Conservation (phyloP, 2,888 invertebrate genomes). For the Clepsis dumicolana region DNA sequence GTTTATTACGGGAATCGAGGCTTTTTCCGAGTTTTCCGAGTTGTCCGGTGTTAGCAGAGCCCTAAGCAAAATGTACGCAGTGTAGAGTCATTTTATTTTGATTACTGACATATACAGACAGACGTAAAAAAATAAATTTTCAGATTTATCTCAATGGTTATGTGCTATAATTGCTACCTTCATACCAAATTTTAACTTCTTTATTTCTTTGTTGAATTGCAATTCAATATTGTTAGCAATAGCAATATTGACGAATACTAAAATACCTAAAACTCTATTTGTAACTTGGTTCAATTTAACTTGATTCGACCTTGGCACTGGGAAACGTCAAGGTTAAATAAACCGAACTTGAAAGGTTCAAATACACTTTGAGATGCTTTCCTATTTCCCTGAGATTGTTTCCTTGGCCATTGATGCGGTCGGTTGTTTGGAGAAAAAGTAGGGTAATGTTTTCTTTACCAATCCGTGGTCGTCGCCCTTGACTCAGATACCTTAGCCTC, state of each 20-base stretch:
- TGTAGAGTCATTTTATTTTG: no score
- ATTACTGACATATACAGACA: no score
- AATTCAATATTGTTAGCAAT: background rate
- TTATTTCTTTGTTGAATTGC: no score
- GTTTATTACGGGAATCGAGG: no score
- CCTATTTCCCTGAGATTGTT: slow-evolving; percentile 10
- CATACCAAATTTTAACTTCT: no score
- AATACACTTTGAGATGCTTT: background rate
- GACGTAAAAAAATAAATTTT: no score
- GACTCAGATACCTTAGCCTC: slow-evolving; percentile 6
- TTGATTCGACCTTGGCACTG: background rate
- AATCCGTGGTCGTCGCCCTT: slow-evolving; percentile 14
- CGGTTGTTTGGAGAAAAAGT: slow-evolving; percentile 1
- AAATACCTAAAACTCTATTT: background rate
- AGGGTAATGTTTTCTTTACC: slow-evolving; percentile 8
- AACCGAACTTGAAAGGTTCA: slow-evolving; percentile 4
- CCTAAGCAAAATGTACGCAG: no score
- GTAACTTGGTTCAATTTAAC: background rate
- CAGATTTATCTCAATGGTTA: no score
- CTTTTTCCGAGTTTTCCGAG: no score
- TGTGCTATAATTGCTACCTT: no score
- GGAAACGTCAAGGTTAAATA: background rate
- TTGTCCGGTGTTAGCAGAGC: no score
- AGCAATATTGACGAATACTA: background rate
- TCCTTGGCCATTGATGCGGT: slow-evolving; percentile 16